phyloP scores from a whole-genome alignment of 1,140 invertebrate species.

The Condylostylus longicornis region DNA sequence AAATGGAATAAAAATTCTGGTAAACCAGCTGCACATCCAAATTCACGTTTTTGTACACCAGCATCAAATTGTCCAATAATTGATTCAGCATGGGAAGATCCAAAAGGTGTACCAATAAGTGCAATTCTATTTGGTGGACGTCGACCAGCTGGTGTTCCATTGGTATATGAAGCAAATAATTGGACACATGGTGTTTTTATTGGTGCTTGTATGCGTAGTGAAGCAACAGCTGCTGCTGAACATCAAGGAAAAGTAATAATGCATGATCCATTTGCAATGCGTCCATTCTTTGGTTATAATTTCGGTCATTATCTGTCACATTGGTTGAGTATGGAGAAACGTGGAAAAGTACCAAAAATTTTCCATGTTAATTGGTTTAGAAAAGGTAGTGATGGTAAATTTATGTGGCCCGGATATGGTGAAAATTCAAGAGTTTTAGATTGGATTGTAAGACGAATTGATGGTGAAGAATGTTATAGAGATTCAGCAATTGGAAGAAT shows the following conservation, averaged over 20 bases:
- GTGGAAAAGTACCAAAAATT: slow-evolving; percentile 54
- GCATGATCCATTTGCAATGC: slow-evolving; percentile 93
- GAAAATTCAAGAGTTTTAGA: slow-evolving; percentile 81
- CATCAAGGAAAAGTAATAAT: slow-evolving; percentile 75
- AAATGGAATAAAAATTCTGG: slow-evolving; percentile 45
- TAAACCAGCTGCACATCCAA: slow-evolving; percentile 67
- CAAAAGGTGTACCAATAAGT: slow-evolving; percentile 70
- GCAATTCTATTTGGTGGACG: slow-evolving; percentile 88
- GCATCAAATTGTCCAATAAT: slow-evolving; percentile 80
- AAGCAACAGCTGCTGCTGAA: slow-evolving; percentile 88
- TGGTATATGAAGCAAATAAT: slow-evolving; percentile 73
- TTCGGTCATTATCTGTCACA: slow-evolving; percentile 82
- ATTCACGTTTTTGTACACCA: slow-evolving; percentile 80
- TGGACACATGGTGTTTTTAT: slow-evolving; percentile 90
- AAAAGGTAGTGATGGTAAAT: slow-evolving; percentile 53
- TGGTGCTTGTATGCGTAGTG: slow-evolving; percentile 77
- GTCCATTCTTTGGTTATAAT: slow-evolving; percentile 94
- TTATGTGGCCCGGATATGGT: slow-evolving; percentile 87
- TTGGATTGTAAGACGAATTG: slow-evolving; percentile 66
- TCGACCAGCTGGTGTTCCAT: slow-evolving; percentile 70
- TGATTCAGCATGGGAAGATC: slow-evolving; percentile 62
- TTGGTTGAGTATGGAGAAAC: slow-evolving; percentile 64
- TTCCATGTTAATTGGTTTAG: slow-evolving; percentile 94
- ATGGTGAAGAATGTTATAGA: slow-evolving; percentile 50
- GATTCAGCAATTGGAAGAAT: slow-evolving; percentile 62